Conservation (phyloP, 1,140 invertebrate species). For the Amyelois transitella region DNA sequence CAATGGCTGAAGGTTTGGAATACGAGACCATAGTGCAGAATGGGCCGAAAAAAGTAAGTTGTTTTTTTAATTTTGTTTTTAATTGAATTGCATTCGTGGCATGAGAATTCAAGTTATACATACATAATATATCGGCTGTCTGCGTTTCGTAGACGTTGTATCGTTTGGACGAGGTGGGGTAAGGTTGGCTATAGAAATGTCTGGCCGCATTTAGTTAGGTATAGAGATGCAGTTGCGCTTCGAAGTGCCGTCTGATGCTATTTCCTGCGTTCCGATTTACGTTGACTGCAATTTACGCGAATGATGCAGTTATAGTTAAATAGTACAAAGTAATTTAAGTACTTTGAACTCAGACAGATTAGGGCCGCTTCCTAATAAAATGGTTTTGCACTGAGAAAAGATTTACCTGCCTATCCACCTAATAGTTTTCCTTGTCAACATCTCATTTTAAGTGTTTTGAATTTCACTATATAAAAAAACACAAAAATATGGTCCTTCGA, state of each 20-base stretch:
- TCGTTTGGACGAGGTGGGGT: conserved; percentile 31
- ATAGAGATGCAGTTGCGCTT: conserved; percentile 38
- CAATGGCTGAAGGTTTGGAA: conserved; percentile 74
- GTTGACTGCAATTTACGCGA: conserved; percentile 22
- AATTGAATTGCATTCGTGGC: background rate
- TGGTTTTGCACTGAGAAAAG: too few species aligned
- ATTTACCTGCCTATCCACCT: too few species aligned
- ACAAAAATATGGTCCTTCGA: background rate
- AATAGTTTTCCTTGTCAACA: too few species aligned
- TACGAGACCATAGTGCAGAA: conserved; percentile 75
- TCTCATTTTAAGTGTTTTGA: too few species aligned
- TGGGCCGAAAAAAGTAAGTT: conserved; percentile 74
- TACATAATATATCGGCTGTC: background rate
- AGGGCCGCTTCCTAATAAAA: too few species aligned
- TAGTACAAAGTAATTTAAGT: background rate
- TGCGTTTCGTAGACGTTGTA: background rate
- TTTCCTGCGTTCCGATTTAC: conserved; percentile 31
- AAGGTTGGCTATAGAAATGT: conserved; percentile 51
- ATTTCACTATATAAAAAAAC: too few species aligned
- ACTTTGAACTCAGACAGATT: background rate
- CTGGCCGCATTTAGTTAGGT: conserved; percentile 57
- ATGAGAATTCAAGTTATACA: background rate
- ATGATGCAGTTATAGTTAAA: conserved; percentile 8
- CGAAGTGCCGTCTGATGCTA: conserved; percentile 38
- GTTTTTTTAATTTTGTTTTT: conserved; percentile 14